phyloP scores from a whole-genome alignment of 2,797 vertebrate genomes.

The Melanotaenia maccullochi region DNA sequence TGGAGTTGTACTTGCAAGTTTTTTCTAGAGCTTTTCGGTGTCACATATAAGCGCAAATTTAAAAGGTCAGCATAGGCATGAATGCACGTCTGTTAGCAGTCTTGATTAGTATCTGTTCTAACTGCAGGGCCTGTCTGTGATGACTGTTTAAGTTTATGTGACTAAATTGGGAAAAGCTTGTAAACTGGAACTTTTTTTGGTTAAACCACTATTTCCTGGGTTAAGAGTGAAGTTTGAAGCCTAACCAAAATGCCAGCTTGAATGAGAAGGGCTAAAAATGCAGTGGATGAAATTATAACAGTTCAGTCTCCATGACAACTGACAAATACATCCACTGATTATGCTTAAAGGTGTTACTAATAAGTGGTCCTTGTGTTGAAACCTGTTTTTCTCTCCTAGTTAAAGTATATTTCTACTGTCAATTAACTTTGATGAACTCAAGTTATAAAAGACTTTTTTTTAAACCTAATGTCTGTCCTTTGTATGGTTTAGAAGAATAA shows the following conservation, averaged over 20 bases:
- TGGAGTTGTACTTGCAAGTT: neutral
- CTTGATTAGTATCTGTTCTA: slow-evolving; percentile 11
- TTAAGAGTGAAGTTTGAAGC: neutral
- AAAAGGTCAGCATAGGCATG: neutral
- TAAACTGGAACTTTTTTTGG: slow-evolving; percentile 11
- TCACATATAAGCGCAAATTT: neutral
- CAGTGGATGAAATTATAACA: slow-evolving; percentile 1
- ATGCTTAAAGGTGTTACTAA: slow-evolving; percentile 1
- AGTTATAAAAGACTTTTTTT: slow-evolving; percentile 32
- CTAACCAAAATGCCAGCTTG: neutral
- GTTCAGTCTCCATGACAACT: slow-evolving; percentile 24
- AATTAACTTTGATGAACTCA: slow-evolving; percentile 10
- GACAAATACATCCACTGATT: slow-evolving; percentile 4
- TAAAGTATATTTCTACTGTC: slow-evolving; percentile 19
- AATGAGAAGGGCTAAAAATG: slow-evolving; percentile 13
- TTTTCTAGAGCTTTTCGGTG: neutral
- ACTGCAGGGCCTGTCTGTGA: neutral
- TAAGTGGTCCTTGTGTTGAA: slow-evolving; percentile 8
- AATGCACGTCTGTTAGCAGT: neutral
- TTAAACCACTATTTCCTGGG: neutral
- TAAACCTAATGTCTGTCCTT: slow-evolving; percentile 29
- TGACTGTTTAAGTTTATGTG: neutral
- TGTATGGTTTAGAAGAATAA: slow-evolving; percentile 27
- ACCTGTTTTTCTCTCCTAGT: slow-evolving; percentile 12
- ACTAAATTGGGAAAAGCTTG: neutral